Evolutionary conservation across 2,888 invertebrate species (phyloP).

Genomic region (Dryobotodes eremita): DNA sequence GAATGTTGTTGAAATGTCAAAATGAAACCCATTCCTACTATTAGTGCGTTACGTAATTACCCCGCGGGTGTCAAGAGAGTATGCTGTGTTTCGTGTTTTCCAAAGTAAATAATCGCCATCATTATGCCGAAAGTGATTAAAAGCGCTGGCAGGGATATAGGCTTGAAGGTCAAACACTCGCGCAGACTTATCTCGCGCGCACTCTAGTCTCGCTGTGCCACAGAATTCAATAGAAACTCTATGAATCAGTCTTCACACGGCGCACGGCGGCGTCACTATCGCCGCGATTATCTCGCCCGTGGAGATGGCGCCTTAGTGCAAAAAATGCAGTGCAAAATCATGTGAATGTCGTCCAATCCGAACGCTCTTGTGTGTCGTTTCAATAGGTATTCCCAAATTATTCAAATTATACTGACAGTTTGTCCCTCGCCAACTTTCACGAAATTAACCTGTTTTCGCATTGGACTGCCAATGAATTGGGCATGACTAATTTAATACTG

Average conservation of each 20-base stretch:
- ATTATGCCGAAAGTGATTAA: no score
- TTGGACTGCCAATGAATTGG: neutral
- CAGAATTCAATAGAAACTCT: neutral
- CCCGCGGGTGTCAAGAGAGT: no score
- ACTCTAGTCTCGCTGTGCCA: neutral
- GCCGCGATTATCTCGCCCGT: neutral
- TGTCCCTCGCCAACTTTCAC: conserved; percentile 32
- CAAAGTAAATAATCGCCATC: no score
- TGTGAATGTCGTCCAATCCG: neutral
- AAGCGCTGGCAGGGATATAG: no score
- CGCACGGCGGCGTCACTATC: neutral
- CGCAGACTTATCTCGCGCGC: no score
- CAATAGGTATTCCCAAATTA: conserved; percentile 19
- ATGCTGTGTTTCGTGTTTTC: no score
- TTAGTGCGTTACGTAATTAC: no score
- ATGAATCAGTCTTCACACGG: neutral
- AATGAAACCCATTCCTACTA: no score
- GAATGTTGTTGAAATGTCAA: no score
- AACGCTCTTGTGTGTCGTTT: neutral
- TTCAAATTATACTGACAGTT: neutral
- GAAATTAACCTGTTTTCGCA: conserved; percentile 21
- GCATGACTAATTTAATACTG: neutral
- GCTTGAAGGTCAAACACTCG: no score
- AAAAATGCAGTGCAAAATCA: conserved; percentile 1
- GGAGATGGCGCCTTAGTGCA: neutral